Percentiles rank a stretch among this genome's conserved stretches.
Conservation (phyloP, 2,113 vertebrate genomes). For the Nestor notabilis region DNA sequence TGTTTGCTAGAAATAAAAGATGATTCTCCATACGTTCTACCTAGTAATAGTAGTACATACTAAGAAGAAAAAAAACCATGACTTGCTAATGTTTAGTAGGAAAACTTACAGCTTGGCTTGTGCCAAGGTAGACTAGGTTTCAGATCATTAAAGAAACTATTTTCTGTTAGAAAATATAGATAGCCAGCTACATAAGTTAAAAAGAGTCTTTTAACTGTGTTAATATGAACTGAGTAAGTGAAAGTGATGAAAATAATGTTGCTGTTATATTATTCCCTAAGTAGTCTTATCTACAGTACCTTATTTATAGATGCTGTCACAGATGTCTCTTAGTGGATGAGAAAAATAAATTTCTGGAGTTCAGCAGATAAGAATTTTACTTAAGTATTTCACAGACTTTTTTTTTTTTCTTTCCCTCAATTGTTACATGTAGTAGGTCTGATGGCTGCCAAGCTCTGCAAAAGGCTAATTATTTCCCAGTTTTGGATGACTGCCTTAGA, state of each 20-base stretch:
- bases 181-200: neutral
- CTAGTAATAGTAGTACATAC: neutral
- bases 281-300: neutral
- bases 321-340: neutral
- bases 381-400: neutral
- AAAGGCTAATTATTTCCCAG: neutral
- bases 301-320: neutral
- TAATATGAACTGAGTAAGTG: neutral
- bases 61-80: neutral
- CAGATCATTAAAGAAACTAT: neutral
- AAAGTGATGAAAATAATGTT: neutral
- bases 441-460: neutral
- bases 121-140: neutral
- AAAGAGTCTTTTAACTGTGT: neutral
- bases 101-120: neutral
- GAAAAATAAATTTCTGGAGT: neutral
- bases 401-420: neutral
- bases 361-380: neutral
- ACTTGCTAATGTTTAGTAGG: neutral
- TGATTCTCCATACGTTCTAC: neutral
- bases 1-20: neutral
- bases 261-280: neutral
- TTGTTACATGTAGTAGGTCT: neutral
- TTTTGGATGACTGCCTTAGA: neutral
- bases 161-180: neutral